A percentile compares a stretch with the other conserved stretches of the same genome.
Evolutionary conservation across 2,797 vertebrate species (phyloP).

Genomic region (Callimico goeldii): DNA sequence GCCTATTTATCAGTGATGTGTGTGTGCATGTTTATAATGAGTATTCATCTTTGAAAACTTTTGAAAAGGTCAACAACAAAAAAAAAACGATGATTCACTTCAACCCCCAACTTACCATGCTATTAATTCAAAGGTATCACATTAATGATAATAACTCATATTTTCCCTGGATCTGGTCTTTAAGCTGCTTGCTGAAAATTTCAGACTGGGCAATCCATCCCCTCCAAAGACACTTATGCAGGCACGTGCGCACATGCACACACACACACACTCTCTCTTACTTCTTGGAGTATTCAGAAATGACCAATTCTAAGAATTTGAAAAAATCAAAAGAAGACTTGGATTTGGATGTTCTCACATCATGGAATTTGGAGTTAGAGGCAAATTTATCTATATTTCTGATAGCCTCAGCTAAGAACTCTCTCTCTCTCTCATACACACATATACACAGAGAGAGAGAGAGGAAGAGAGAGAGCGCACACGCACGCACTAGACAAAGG

Average conservation of each 20-base stretch:
- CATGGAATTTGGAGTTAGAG: not conserved
- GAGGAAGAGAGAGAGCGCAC: too few relatives aligned
- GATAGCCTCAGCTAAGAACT: not conserved
- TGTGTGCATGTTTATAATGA: not conserved
- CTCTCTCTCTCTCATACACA: not conserved
- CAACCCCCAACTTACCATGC: not conserved
- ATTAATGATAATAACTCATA: not conserved
- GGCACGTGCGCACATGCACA: not conserved
- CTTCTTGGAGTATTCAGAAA: constrained; percentile 30
- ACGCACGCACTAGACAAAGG: not conserved
- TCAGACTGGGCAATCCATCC: not conserved
- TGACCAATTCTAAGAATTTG: constrained; percentile 43
- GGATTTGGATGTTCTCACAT: constrained; percentile 15
- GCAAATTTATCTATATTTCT: constrained; percentile 27
- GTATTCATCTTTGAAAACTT: not conserved
- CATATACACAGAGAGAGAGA: too few relatives aligned
- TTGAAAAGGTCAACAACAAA: not conserved
- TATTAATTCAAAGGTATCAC: not conserved
- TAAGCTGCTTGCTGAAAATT: not conserved
- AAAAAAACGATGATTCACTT: not conserved
- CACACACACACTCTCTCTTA: not conserved
- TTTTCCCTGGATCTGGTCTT: not conserved
- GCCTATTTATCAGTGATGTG: not conserved
- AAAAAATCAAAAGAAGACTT: constrained; percentile 15
- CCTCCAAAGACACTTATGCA: not conserved